Evolutionary conservation across 2,888 invertebrate genomes (phyloP).

Genomic region (Fissipunctia ypsillon): DNA sequence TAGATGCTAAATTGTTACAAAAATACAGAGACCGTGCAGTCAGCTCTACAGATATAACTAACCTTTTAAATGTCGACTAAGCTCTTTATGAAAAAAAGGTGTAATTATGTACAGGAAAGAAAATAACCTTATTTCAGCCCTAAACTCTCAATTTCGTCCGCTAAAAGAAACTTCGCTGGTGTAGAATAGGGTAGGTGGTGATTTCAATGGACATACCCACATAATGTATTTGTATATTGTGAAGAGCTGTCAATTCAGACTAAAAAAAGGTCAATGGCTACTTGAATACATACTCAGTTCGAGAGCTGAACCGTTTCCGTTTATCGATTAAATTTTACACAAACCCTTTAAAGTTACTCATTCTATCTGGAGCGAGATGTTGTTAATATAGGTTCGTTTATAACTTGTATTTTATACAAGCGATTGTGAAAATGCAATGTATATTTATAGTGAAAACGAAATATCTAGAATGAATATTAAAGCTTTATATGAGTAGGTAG

Average conservation of each 20-base stretch:
- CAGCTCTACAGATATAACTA: neutral
- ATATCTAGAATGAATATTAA: conserved; percentile 1
- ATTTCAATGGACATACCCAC: conserved; percentile 64
- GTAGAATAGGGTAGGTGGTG: conserved; percentile 41
- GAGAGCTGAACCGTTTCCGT: conserved; percentile 69
- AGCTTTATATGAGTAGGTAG: too few species aligned
- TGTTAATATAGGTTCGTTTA: conserved; percentile 20
- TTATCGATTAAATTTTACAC: conserved; percentile 76
- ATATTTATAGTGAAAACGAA: neutral
- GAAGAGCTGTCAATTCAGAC: conserved; percentile 67
- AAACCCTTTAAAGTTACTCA: conserved; percentile 67
- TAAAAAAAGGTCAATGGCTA: conserved; percentile 77
- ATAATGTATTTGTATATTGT: conserved; percentile 63
- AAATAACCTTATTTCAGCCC: conserved; percentile 31
- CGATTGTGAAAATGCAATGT: neutral
- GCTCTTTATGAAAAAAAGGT: conserved; percentile 22
- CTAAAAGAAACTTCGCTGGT: conserved; percentile 35
- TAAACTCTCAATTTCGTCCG: conserved; percentile 45
- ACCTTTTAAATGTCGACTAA: neutral
- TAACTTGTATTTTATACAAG: conserved; percentile 4
- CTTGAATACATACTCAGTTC: conserved; percentile 71
- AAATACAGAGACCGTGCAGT: conserved; percentile 11
- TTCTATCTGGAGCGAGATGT: conserved; percentile 32
- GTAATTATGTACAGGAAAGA: conserved; percentile 18
- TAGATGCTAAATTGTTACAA: conserved; percentile 33